These are phyloP conservation scores for Nemapogon koenigi DNA, from an alignment of 2,888 invertebrate species.

Conservation along the genomic window DNA sequence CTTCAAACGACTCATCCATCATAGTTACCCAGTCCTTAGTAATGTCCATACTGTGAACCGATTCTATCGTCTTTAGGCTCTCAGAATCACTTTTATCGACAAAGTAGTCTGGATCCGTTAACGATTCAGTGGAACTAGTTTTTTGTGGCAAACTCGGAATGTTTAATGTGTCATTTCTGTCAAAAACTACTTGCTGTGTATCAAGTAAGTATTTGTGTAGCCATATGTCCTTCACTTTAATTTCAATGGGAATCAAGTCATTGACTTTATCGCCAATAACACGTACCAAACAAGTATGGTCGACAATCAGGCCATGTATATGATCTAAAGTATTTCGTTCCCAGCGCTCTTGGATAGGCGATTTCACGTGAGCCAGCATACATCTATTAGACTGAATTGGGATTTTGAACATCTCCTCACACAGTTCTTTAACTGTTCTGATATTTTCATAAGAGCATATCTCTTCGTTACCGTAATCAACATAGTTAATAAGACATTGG, in stretches of 20 bases:
- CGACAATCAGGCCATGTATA: no score
- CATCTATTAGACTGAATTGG: conserved; percentile 72
- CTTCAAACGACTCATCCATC: no score
- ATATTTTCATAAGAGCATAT: conserved; percentile 51
- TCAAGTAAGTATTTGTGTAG: conserved; percentile 56
- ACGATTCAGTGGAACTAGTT: no score
- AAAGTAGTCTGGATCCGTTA: no score
- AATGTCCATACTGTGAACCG: no score
- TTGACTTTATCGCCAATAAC: conserved; percentile 35
- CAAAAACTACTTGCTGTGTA: conserved; percentile 42
- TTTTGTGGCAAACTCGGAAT: no score
- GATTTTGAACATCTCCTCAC: conserved; percentile 59
- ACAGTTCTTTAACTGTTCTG: not conserved
- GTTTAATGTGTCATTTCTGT: no score
- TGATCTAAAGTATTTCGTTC: conserved; percentile 61
- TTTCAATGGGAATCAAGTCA: conserved; percentile 34
- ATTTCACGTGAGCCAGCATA: conserved; percentile 45
- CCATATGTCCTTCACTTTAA: conserved; percentile 37
- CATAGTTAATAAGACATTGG: conserved; percentile 45
- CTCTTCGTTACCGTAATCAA: conserved; percentile 87
- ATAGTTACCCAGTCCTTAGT: conserved; percentile 24
- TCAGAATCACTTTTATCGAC: no score
- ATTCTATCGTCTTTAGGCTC: no score
- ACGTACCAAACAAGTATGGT: conserved; percentile 59
- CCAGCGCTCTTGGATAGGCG: conserved; percentile 45